Percentiles rank a stretch among this genome's conserved stretches.
These are phyloP conservation scores for Agrypnia vestita DNA, from an alignment of 1,140 invertebrate genomes.

Conservation along the genomic window DNA sequence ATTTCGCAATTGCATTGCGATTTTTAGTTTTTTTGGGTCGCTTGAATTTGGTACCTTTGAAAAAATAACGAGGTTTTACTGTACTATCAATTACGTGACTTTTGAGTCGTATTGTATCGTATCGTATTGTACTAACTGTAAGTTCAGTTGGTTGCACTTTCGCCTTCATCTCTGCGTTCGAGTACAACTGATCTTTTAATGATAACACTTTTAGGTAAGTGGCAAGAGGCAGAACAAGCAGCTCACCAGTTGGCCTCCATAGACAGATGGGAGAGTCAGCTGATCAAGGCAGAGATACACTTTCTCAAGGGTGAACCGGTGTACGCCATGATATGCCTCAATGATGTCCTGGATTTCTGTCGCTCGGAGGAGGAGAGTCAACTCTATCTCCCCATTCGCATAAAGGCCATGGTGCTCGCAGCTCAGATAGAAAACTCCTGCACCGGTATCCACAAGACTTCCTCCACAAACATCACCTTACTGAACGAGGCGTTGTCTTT, in stretches of 20 bases:
- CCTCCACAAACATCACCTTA: constrained; percentile 73
- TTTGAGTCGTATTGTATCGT: too few relatives aligned
- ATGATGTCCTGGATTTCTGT: constrained; percentile 74
- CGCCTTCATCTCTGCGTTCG: too few relatives aligned
- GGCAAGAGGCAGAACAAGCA: constrained; percentile 83
- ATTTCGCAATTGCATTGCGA: too few relatives aligned
- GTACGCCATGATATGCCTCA: constrained; percentile 75
- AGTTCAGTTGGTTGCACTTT: too few relatives aligned
- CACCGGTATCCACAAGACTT: constrained; percentile 70
- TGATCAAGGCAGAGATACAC: constrained; percentile 79
- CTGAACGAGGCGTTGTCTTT: constrained; percentile 82
- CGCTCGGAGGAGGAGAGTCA: constrained; percentile 70
- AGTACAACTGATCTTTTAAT: too few relatives aligned
- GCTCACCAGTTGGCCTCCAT: constrained; percentile 83
- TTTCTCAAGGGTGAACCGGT: constrained; percentile 80
- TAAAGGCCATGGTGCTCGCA: constrained; percentile 81
- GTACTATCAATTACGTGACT: too few relatives aligned
- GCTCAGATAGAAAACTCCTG: constrained; percentile 81
- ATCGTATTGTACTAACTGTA: too few relatives aligned
- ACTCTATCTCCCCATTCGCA: constrained; percentile 74
- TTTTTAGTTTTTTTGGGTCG: too few relatives aligned
- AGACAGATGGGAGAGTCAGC: constrained; percentile 79
- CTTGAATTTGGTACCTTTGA: too few relatives aligned
- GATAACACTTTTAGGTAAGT: constrained; percentile 76
- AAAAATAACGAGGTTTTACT: too few relatives aligned